phyloP scores from a whole-genome alignment of 2,797 vertebrate genomes.

The Dicrostonyx torquatus region DNA sequence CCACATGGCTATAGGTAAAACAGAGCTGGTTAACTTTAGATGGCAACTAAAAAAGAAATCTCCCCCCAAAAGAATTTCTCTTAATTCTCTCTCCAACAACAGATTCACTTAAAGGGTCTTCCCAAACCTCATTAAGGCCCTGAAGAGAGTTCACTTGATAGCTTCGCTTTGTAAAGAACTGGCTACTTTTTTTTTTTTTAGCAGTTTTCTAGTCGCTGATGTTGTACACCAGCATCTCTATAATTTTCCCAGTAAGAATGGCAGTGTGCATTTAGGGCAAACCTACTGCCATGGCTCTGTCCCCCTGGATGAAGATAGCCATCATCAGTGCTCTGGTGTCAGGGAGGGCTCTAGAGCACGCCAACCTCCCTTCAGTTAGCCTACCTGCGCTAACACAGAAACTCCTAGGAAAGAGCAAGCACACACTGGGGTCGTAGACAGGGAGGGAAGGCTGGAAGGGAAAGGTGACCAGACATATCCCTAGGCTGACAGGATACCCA shows the following conservation, averaged over 20 bases:
- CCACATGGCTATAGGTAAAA: slow-evolving; percentile 23
- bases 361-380: neutral
- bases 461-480: neutral
- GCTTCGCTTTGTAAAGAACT: slow-evolving; percentile 1
- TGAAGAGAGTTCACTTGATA: neutral
- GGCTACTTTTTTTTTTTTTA: neutral
- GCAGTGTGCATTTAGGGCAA: neutral
- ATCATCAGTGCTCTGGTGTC: neutral
- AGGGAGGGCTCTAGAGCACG: neutral
- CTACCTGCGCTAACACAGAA: neutral
- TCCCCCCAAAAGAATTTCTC: slow-evolving; percentile 21
- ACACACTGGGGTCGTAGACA: neutral
- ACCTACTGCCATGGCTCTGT: neutral
- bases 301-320: neutral
- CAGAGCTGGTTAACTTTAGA: slow-evolving; percentile 32
- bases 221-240: neutral
- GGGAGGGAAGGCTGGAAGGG: neutral
- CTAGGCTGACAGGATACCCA: neutral
- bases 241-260: neutral
- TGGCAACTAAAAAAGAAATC: neutral
- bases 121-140: slow-evolving; percentile 9
- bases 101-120: slow-evolving; percentile 31
- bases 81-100: slow-evolving; percentile 43
- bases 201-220: neutral
- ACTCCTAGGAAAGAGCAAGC: neutral